phyloP scores from a whole-genome alignment of 2,888 invertebrate species.

The Ormyrus pomaceus region DNA sequence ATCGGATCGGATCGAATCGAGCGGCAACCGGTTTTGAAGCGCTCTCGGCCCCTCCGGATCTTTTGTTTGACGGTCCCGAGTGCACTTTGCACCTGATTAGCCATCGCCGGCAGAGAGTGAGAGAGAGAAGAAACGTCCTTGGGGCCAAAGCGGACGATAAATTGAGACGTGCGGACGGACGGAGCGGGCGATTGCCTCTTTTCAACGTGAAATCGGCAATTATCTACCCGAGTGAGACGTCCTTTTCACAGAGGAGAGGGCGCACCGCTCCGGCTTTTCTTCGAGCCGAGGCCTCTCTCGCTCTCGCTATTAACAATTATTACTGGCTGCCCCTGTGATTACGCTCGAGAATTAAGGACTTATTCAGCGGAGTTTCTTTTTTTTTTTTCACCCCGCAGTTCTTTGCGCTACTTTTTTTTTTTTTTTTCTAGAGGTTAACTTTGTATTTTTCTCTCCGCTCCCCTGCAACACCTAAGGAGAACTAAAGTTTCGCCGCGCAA shows the following conservation, averaged over 20 bases:
- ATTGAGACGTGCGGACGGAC: too few species aligned
- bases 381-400: neutral
- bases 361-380: too few species aligned
- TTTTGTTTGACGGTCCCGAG: constrained; percentile 18
- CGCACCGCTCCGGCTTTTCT: too few species aligned
- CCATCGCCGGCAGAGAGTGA: neutral
- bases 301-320: too few species aligned
- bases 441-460: constrained; percentile 16
- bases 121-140: too few species aligned
- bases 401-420: neutral
- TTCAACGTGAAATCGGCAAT: too few species aligned
- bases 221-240: too few species aligned
- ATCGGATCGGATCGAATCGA: constrained; percentile 7
- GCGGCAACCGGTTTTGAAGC: neutral
- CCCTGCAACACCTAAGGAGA: neutral
- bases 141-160: neutral
- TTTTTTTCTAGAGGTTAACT: neutral
- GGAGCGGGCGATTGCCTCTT: too few species aligned
- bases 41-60: neutral
- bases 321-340: too few species aligned
- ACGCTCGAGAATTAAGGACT: too few species aligned
- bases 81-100: constrained; percentile 51
- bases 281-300: too few species aligned
- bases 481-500: constrained; percentile 22
- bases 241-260: too few species aligned